Percentiles rank a stretch among this genome's conserved stretches.
phyloP scores from a whole-genome alignment of 2,113 vertebrate species.

The Rattus rattus region DNA sequence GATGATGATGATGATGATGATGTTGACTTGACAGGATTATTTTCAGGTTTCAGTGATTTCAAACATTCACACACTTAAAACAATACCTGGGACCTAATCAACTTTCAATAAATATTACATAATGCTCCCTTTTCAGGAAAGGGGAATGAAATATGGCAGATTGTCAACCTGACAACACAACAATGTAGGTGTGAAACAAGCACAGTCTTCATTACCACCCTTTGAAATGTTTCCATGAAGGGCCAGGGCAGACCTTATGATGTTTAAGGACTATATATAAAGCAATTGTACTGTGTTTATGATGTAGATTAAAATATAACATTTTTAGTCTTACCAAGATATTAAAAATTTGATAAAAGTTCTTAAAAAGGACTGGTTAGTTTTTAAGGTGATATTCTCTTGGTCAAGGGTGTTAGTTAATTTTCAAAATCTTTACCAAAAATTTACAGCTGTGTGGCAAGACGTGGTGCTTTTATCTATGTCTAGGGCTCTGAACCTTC shows the following conservation, averaged over 20 bases:
- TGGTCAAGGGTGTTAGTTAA: neutral
- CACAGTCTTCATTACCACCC: neutral
- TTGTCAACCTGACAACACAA: neutral
- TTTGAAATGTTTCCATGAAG: neutral
- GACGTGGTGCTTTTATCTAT: fast-evolving
- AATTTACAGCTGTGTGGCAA: neutral
- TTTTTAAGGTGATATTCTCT: neutral
- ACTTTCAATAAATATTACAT: neutral
- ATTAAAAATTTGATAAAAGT: neutral
- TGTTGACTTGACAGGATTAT: neutral
- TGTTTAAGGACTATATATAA: neutral
- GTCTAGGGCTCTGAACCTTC: fast-evolving
- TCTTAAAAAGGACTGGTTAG: neutral
- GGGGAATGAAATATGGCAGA: neutral
- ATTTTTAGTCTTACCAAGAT: neutral
- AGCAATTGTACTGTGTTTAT: neutral
- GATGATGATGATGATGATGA: neutral
- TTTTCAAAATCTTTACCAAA: neutral
- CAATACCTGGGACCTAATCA: neutral
- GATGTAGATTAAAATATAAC: neutral
- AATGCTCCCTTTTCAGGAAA: neutral
- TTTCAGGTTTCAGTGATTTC: neutral
- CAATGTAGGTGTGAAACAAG: neutral
- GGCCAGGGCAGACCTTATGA: neutral
- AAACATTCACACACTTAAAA: neutral